These are phyloP conservation scores for Acromyrmex echinatior DNA, from an alignment of 1,140 invertebrate species.

Conservation along the genomic window DNA sequence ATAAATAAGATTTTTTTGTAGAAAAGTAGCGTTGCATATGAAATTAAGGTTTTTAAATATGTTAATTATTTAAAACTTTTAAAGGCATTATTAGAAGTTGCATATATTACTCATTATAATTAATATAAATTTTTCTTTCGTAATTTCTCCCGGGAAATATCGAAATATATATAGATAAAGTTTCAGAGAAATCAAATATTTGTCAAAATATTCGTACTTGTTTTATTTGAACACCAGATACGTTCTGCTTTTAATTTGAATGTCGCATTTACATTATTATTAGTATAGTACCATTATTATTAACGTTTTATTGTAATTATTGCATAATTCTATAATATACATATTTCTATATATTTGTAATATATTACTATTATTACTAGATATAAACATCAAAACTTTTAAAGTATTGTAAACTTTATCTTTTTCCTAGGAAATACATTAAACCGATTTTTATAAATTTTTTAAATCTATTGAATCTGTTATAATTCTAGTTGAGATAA, in stretches of 20 bases:
- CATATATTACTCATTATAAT: not conserved
- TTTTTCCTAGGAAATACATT: not conserved
- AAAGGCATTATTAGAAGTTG: not conserved
- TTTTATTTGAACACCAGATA: not conserved
- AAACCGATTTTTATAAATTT: not conserved
- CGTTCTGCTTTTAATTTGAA: not conserved
- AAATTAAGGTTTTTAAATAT: not conserved
- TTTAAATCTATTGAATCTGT: not conserved
- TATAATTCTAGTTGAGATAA: too few species aligned
- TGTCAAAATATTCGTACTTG: not conserved
- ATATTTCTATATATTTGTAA: slow-evolving; percentile 4
- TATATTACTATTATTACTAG: not conserved
- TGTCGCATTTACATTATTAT: not conserved
- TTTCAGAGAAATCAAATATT: slow-evolving; percentile 23
- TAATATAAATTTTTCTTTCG: slow-evolving; percentile 5
- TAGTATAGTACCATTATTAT: not conserved
- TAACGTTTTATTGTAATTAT: not conserved
- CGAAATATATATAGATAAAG: not conserved
- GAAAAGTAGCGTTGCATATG: not conserved
- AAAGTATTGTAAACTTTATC: not conserved
- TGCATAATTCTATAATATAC: not conserved
- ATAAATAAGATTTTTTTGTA: not conserved
- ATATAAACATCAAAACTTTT: not conserved
- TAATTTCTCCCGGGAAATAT: slow-evolving; percentile 11
- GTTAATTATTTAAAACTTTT: not conserved